Base-by-base conservation (phyloP, 2,888 invertebrate species). In the Polymixis lichenea region DNA sequence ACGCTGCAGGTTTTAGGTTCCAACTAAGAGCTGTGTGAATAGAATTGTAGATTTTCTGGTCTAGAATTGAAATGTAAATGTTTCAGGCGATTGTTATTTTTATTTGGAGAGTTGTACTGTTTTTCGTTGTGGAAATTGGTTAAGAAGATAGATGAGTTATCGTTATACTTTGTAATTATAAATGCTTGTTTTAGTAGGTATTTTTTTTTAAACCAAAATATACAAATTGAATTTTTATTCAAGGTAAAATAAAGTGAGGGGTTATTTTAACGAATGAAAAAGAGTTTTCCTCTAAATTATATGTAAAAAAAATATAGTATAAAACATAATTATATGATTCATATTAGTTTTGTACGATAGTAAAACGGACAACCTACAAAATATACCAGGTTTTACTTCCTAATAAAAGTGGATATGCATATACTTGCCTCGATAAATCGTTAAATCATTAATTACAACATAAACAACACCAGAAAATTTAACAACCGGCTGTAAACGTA, bases 1-100 rank as follows among this genome's bases (percentile, higher is more conserved):
- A 76, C 81, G 81, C 85, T 84, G 83, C 82, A 82, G 87, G 91
- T 90, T 89, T 90, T 90, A 92, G 89, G 89, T 92, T 89, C 88
- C 88, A 77, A 85, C 84, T 90, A 88, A 90, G 88, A 89, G 83
- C 87, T 87, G 70, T 89, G 86, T 85, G 86, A 78, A 87, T 87
- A 83, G 89, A 89, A 91, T 91, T 87, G 85, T 83, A 78, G 89
- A 89, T 90, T 90, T 78, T 83, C 77, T 82, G 78, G 83, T 86
- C 58, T 68, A 74, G 80, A 88, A 87, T 91, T 90, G 86, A 78
- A 87, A 82, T 70, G 83, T 90, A 81, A 90, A 90, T 89, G 77
- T 88, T 89, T 86, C 43, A 86, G 65, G 13, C n/a, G 7, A 72
- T 58, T 77, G 69, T 73, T 80, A 70, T 78, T 87, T 78, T 79